A percentile compares a stretch with the other conserved stretches of the same genome.
Evolutionary conservation across 2,888 invertebrate genomes (phyloP).

Genomic region (Rotaria socialis): DNA sequence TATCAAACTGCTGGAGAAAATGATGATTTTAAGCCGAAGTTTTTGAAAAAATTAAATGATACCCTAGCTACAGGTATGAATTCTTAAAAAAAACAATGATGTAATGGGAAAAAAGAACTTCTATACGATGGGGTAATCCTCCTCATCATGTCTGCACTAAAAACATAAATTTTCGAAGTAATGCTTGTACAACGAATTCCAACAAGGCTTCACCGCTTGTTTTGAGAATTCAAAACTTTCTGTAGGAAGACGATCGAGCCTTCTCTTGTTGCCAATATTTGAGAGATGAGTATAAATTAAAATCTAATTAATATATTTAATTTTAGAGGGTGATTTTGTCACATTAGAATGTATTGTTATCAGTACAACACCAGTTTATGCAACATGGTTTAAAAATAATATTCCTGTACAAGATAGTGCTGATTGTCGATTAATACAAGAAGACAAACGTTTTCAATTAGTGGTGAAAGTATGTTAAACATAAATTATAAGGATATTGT

Average conservation of each 20-base stretch:
- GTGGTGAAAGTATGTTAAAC: background rate
- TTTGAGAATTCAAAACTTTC: too few relatives aligned
- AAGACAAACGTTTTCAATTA: constrained; percentile 17
- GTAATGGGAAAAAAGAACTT: background rate
- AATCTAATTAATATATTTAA: background rate
- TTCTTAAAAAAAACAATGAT: too few relatives aligned
- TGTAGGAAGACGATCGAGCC: too few relatives aligned
- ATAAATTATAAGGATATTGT: too few relatives aligned
- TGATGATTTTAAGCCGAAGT: constrained; percentile 44
- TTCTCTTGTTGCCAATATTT: too few relatives aligned
- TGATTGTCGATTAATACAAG: constrained; percentile 41
- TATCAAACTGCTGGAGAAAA: constrained; percentile 46
- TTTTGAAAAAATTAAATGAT: constrained; percentile 44
- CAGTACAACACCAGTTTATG: constrained; percentile 27
- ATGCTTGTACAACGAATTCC: too few relatives aligned
- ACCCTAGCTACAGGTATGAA: background rate
- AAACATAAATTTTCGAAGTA: too few relatives aligned
- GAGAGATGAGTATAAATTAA: too few relatives aligned
- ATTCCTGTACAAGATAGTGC: constrained; percentile 39
- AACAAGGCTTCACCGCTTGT: too few relatives aligned
- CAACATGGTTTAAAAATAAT: constrained; percentile 42
- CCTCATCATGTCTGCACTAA: too few relatives aligned
- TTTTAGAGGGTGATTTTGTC: constrained; percentile 22
- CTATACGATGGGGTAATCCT: too few relatives aligned
- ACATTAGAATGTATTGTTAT: constrained; percentile 28